Percentiles rank a stretch among this genome's conserved stretches.
phyloP scores from a whole-genome alignment of 2,888 invertebrate genomes.

The Artemia sinica region DNA sequence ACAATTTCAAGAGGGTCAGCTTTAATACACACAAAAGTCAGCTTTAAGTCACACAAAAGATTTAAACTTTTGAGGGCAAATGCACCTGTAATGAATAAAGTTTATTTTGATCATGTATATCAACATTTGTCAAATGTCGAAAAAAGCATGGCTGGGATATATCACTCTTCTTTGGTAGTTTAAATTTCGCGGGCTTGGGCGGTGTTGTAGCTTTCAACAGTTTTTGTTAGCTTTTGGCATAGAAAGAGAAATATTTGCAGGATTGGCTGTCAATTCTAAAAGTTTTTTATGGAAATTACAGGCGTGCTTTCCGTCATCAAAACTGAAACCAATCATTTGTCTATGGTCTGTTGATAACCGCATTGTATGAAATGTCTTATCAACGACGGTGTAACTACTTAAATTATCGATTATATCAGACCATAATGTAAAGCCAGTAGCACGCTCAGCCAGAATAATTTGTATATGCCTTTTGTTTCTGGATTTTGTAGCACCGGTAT shows the following conservation, averaged over 20 bases:
- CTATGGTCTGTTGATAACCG: slow-evolving; percentile 57
- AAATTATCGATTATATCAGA: slow-evolving; percentile 60
- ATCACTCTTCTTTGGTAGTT: slow-evolving; percentile 53
- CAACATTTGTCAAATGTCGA: slow-evolving; percentile 61
- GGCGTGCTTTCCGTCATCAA: slow-evolving; percentile 54
- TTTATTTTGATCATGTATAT: slow-evolving; percentile 44
- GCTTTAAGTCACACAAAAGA: neutral
- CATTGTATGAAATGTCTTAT: slow-evolving; percentile 56
- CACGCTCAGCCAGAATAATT: slow-evolving; percentile 53
- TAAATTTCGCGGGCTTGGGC: slow-evolving; percentile 32
- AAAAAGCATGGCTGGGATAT: slow-evolving; percentile 71
- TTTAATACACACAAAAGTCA: neutral
- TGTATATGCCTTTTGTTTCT: slow-evolving; percentile 48
- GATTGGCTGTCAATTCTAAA: slow-evolving; percentile 50
- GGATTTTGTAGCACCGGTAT: slow-evolving; percentile 53
- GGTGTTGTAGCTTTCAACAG: slow-evolving; percentile 25
- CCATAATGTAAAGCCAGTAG: slow-evolving; percentile 65
- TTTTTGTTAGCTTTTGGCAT: slow-evolving; percentile 40
- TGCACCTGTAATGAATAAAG: slow-evolving; percentile 48
- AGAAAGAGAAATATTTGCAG: slow-evolving; percentile 56
- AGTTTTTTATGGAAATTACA: slow-evolving; percentile 50
- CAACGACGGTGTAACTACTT: slow-evolving; percentile 41
- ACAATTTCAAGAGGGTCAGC: too few species aligned
- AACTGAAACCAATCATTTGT: slow-evolving; percentile 56
- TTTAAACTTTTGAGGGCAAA: slow-evolving; percentile 1